Percentiles rank a stretch among this genome's conserved stretches.
Conservation (phyloP, 2,797 vertebrate species). For the Benthosema pterotum region DNA sequence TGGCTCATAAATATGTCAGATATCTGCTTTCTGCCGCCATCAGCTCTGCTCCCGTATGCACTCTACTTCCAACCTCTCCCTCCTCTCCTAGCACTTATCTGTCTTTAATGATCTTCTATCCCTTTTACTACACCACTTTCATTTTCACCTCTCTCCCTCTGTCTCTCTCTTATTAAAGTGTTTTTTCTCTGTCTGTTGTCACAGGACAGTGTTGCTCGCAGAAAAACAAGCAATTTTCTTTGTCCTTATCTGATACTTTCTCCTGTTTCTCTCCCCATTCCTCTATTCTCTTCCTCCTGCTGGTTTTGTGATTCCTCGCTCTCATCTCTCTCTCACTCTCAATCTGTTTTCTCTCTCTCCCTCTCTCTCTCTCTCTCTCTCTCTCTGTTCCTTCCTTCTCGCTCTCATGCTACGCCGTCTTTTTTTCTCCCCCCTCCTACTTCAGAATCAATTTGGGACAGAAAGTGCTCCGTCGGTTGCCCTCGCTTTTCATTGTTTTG, state of each 20-base stretch:
- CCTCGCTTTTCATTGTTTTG: conserved; percentile 53
- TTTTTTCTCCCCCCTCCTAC: too few relatives aligned
- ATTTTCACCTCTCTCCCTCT: neutral
- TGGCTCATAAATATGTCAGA: conserved; percentile 64
- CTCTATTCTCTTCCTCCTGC: too few relatives aligned
- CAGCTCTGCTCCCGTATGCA: neutral
- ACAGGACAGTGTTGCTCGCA: too few relatives aligned
- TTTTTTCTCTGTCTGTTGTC: too few relatives aligned
- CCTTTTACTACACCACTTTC: conserved; percentile 5
- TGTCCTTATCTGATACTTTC: too few relatives aligned
- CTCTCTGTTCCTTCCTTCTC: conserved; percentile 22
- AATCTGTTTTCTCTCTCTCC: conserved; percentile 2
- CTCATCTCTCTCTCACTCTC: conserved; percentile 11
- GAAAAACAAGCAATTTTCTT: too few relatives aligned
- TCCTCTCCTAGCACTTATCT: too few relatives aligned
- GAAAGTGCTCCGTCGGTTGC: conserved; percentile 51
- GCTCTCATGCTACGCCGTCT: conserved; percentile 26
- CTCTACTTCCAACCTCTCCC: neutral
- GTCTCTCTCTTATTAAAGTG: too few relatives aligned
- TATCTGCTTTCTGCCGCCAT: conserved; percentile 35
- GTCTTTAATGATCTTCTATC: conserved; percentile 11
- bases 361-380: conserved; percentile 24
- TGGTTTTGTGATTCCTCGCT: neutral
- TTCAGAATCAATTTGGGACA: conserved; percentile 71
- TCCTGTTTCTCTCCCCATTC: conserved; percentile 7